A percentile compares a stretch with the other conserved stretches of the same genome.
Conservation (phyloP, 1,140 invertebrate species). For the Drosophila murphyi region DNA sequence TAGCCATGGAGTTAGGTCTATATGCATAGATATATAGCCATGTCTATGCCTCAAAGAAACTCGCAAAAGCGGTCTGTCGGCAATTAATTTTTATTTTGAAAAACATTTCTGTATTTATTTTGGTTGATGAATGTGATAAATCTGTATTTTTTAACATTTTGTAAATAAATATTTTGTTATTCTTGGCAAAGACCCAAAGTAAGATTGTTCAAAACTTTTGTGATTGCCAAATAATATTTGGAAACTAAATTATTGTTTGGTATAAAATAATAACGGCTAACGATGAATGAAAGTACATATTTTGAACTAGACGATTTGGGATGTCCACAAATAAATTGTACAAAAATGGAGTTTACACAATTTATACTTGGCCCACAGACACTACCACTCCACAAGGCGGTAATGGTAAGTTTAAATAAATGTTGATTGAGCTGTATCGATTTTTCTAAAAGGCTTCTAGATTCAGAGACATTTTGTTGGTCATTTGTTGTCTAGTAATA, state of each 20-base stretch:
- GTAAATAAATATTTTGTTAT: not conserved
- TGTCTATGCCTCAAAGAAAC: not conserved
- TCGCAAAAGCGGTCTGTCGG: not conserved
- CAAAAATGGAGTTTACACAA: conserved; percentile 85
- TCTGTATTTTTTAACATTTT: not conserved
- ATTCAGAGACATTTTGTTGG: no score
- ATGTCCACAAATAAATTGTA: conserved; percentile 85
- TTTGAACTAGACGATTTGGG: conserved; percentile 45
- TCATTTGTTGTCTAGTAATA: no score
- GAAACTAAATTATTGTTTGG: conserved; percentile 19
- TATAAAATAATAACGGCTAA: conserved; percentile 10
- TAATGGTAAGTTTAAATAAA: conserved; percentile 68
- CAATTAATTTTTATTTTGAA: no score
- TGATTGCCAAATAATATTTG: not conserved
- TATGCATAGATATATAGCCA: not conserved
- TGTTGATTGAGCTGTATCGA: not conserved
- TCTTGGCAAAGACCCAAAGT: not conserved
- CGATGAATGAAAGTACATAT: conserved; percentile 22
- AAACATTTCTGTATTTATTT: no score
- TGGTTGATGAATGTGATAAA: no score
- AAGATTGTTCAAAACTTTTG: not conserved
- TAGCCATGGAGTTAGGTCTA: not conserved
- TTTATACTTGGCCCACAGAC: conserved; percentile 85
- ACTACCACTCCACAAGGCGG: conserved; percentile 85
- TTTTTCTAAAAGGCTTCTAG: no score